These are phyloP conservation scores for Heliconius melpomene DNA, from an alignment of 1,140 invertebrate genomes.

Conservation along the genomic window DNA sequence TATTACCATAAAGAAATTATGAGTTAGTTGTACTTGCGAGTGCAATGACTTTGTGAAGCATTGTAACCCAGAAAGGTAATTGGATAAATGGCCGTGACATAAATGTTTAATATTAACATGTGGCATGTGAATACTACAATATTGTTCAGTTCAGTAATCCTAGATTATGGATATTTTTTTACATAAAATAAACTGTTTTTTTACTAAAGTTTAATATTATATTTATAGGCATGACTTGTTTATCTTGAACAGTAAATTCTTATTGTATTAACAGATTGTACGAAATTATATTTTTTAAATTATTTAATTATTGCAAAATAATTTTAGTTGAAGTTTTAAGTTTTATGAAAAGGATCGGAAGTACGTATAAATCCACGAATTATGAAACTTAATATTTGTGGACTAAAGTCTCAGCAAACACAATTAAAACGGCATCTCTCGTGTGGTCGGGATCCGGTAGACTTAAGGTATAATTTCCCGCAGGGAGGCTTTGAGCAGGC, in stretches of 20 bases:
- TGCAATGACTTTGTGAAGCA: slow-evolving; percentile 24
- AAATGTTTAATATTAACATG: slow-evolving; percentile 24
- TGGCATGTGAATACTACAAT: neutral
- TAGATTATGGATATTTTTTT: neutral
- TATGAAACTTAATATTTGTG: slow-evolving; percentile 58
- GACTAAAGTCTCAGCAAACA: slow-evolving; percentile 65
- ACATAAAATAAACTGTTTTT: neutral
- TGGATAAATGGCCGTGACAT: slow-evolving; percentile 32
- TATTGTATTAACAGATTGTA: too few relatives aligned
- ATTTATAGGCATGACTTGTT: too few relatives aligned
- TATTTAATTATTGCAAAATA: too few relatives aligned
- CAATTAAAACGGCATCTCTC: slow-evolving; percentile 67
- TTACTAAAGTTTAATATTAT: too few relatives aligned
- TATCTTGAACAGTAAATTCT: too few relatives aligned
- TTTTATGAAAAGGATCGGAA: slow-evolving; percentile 19
- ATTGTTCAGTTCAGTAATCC: neutral
- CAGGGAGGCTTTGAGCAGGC: slow-evolving; percentile 54
- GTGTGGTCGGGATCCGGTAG: slow-evolving; percentile 57
- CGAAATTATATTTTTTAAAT: too few relatives aligned
- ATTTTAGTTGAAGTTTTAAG: neutral
- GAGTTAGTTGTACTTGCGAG: slow-evolving; percentile 17
- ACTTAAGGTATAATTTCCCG: slow-evolving; percentile 65
- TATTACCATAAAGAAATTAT: neutral
- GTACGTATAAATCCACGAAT: slow-evolving; percentile 49
- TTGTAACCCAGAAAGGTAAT: slow-evolving; percentile 30